Evolutionary conservation across 23 tunicate species (phyloP), one percentile per base, ranked within the genome.

Genomic region (Aplidium turbinatum): DNA sequence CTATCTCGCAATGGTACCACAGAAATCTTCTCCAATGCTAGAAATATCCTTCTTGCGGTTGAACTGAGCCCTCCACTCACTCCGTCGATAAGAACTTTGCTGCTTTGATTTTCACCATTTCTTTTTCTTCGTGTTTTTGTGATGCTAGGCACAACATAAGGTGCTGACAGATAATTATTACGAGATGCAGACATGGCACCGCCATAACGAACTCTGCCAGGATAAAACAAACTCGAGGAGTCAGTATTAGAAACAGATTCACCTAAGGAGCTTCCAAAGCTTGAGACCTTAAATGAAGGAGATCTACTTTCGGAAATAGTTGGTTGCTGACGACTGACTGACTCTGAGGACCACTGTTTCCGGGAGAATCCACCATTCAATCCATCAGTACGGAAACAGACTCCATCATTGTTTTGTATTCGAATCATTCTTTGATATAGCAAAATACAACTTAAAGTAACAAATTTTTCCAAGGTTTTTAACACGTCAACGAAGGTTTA

Each of bases 1-100:
- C 47, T 7, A 47, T 70, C 76, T 21, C 36, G 76, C 57, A 70
- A 31, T 3, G 76, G 76, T 46, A 58, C n/a, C n/a, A n/a, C 47
- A 47, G 76, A 70, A 57, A 70, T 70, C 47, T 70, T 70, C 47
- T 70, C 76, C 47, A 70, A 27, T 3, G 76, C 47, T 31, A 22
- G 58, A 4, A 70, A 27, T 13, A 70, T 70, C 47, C 47, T 70
- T 20, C 76, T 58, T 21, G 76, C 76, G 6, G 76, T 70, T 26
- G 76, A 70, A 27, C 76, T 70, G 36, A 70, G 24, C 24, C 58
- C 16, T 27, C 76, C 76, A 25, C 21, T 18, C n/a, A n/a, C n/a
- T n/a, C n/a, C n/a, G n/a, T n/a, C n/a, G n/a, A n/a, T n/a, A n/a
- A n/a, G n/a, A n/a, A n/a, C n/a, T 35, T 26, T 3, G 22, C 50